Evolutionary conservation across 2,888 invertebrate genomes (phyloP).

Genomic region (Orthosia incerta): DNA sequence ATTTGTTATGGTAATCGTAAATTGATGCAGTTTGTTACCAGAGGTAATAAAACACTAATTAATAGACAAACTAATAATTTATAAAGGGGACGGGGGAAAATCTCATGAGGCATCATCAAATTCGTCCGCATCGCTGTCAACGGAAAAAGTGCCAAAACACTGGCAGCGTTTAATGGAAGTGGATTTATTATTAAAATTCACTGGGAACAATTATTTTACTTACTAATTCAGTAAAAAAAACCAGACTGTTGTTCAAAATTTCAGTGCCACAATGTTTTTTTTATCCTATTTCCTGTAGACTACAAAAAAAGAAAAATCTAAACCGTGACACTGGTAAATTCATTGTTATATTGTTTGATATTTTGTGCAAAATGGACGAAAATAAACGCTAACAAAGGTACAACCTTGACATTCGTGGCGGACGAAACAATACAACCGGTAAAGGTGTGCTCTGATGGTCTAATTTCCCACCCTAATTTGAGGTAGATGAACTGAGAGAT

Average conservation of each 20-base stretch:
- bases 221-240: not conserved
- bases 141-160: too few species aligned
- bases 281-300: slow-evolving; percentile 18
- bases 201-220: not conserved
- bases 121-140: too few species aligned
- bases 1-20: slow-evolving; percentile 25
- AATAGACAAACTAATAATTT: too few species aligned
- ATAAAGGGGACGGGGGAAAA: too few species aligned
- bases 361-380: slow-evolving; percentile 25
- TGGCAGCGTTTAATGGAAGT: not conserved
- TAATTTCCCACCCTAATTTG: slow-evolving; percentile 22
- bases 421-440: slow-evolving; percentile 28
- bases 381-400: slow-evolving; percentile 25
- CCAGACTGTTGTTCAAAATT: not conserved
- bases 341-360: slow-evolving; percentile 52
- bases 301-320: slow-evolving; percentile 19
- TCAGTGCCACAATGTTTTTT: not conserved
- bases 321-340: slow-evolving; percentile 32
- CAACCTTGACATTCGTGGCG: slow-evolving; percentile 36
- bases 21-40: not conserved
- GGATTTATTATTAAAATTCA: not conserved
- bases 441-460: not conserved
- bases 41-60: not conserved
- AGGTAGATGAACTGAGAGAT: slow-evolving; percentile 5
- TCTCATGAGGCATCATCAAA: too few species aligned